Evolutionary conservation across 2,113 vertebrate genomes (phyloP).

Genomic region (Sander lucioperca): DNA sequence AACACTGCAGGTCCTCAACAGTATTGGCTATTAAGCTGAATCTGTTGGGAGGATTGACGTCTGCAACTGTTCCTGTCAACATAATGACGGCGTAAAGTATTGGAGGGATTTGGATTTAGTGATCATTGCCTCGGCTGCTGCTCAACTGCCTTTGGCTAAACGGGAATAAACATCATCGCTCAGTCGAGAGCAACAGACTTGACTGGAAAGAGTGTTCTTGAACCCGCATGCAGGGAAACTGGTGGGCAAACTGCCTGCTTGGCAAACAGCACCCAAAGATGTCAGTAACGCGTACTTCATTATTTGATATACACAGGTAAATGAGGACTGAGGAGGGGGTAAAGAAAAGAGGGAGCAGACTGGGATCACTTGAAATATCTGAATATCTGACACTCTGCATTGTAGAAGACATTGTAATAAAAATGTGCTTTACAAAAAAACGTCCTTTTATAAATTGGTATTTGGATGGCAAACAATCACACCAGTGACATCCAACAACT

Average conservation of each 20-base stretch:
- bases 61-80: conserved; percentile 58
- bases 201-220: conserved; percentile 33
- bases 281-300: not conserved
- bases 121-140: conserved; percentile 62
- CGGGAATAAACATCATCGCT: conserved; percentile 62
- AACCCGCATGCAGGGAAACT: conserved; percentile 12
- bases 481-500: not conserved
- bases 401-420: not conserved
- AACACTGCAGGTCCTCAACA: conserved; percentile 51
- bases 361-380: not conserved
- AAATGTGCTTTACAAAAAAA: not conserved
- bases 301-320: conserved; percentile 10
- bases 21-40: conserved; percentile 23
- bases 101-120: conserved; percentile 62
- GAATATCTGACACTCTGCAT: not conserved
- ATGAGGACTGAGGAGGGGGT: not conserved
- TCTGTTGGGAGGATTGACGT: conserved; percentile 45
- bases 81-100: conserved; percentile 55
- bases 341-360: not conserved
- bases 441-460: too few species aligned
- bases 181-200: conserved; percentile 43
- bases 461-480: not conserved
- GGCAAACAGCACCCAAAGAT: conserved; percentile 31
- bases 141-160: conserved; percentile 68
- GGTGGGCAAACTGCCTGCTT: conserved; percentile 48